Evolutionary conservation across 2,113 vertebrate species (phyloP).

Genomic region (western clawed frog (Xenopus tropicalis)): DNA sequence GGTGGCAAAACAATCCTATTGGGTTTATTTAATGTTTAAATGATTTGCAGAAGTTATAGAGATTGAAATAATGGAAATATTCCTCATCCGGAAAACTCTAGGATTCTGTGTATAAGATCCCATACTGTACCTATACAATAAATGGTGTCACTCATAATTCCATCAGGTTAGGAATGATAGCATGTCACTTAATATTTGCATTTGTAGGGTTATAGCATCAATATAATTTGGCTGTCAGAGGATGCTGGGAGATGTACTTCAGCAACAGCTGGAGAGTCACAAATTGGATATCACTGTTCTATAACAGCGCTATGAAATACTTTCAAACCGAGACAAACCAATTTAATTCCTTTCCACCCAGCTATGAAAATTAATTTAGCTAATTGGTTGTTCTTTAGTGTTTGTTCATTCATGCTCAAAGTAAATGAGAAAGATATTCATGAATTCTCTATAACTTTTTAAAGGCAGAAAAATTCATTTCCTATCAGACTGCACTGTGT

Average conservation of each 20-base stretch:
- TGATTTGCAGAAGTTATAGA: too few species aligned
- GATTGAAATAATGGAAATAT: too few species aligned
- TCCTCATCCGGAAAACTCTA: too few species aligned
- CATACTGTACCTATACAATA: too few species aligned
- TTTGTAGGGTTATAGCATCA: background rate
- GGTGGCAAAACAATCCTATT: too few species aligned
- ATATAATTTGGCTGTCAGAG: background rate
- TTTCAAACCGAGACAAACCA: slow-evolving; percentile 1
- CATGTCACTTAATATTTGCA: background rate
- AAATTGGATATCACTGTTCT: background rate
- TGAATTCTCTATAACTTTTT: background rate
- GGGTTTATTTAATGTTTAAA: too few species aligned
- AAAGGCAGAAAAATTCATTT: background rate
- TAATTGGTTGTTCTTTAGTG: slow-evolving; percentile 5
- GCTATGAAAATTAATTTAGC: slow-evolving; percentile 6
- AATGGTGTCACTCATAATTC: too few species aligned
- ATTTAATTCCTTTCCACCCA: slow-evolving; percentile 4
- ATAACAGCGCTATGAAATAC: background rate
- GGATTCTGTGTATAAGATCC: too few species aligned
- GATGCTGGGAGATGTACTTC: background rate
- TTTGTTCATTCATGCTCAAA: slow-evolving; percentile 1
- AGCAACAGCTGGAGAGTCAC: background rate
- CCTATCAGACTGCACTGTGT: background rate
- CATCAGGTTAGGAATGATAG: too few species aligned
- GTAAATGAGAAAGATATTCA: background rate